Percentiles rank a stretch among this genome's conserved stretches.
Conservation (phyloP, 2,888 invertebrate genomes). For the Chrysopilus asiliformis region DNA sequence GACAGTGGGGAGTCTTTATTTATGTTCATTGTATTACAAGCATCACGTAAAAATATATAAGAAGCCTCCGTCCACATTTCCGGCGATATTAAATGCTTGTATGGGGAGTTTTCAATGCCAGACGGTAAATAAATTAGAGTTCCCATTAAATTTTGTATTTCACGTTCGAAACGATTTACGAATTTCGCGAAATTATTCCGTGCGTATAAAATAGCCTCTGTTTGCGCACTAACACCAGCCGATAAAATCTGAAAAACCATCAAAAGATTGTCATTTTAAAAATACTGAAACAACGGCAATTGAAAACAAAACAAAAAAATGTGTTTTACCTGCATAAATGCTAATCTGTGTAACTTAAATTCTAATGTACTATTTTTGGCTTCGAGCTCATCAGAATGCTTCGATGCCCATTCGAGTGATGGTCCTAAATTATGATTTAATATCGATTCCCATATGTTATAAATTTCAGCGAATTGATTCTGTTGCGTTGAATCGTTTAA, state of each 20-base stretch:
- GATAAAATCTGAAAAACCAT: conserved; percentile 21
- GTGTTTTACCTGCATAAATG: conserved; percentile 60
- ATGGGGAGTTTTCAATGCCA: conserved; percentile 69
- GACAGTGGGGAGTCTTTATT: conserved; percentile 82
- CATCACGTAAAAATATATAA: conserved; percentile 84
- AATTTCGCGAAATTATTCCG: conserved; percentile 71
- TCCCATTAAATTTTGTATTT: conserved; percentile 77
- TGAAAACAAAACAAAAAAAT: neutral
- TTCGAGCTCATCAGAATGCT: conserved; percentile 57
- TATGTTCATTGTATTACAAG: conserved; percentile 79
- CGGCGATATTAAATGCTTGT: conserved; percentile 57
- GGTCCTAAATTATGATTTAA: conserved; percentile 67
- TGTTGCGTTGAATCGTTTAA: conserved; percentile 36
- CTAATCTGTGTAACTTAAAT: conserved; percentile 68
- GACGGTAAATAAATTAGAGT: conserved; percentile 64
- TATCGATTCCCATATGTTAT: conserved; percentile 77
- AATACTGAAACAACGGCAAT: neutral
- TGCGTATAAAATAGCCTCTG: conserved; percentile 78
- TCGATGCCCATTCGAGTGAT: conserved; percentile 77
- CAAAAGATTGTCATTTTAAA: neutral
- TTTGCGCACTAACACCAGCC: conserved; percentile 45
- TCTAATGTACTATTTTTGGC: conserved; percentile 57
- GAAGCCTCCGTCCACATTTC: conserved; percentile 66
- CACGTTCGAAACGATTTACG: conserved; percentile 62
- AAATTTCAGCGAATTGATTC: conserved; percentile 69